Evolutionary conservation across 2,888 invertebrate genomes (phyloP), one percentile per base, ranked within the genome.

Genomic region (Epiblema foenella): DNA sequence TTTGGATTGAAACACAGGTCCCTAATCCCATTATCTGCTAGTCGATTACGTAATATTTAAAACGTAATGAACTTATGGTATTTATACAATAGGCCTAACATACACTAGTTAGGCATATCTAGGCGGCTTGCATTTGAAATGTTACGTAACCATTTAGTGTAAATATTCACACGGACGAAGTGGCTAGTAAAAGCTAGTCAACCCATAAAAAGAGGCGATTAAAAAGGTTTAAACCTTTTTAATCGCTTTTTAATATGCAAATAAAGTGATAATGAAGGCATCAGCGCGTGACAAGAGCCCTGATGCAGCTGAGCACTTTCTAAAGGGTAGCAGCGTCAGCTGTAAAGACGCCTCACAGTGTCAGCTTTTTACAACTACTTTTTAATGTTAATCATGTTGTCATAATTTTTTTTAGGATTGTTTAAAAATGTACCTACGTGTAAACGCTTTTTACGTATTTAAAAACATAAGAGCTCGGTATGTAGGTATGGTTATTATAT

Each of bases 281-380:
- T 71, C 66, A 56, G 58, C 58, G 49, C 60, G 54, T 66, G 66
- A 24, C 70, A 49, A 33, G 58, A 39, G 17, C 46, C 18, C 59
- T 49, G 68, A 42, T 54, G 29, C 29, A 62, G 54, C 15, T 3
- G 18, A 57, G 74, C 76, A 77, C 75, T 77, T 78, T 79, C 76
- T 72, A 78, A 79, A 75, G 72, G 71, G 46, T 46, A 46, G 73
- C 74, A 70, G 65, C 73, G 76, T 76, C 82, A 82, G 82, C 78
- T 82, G 82, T 68, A 73, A n/a, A 77, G 72, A 75, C 76, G 77
- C 49, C 77, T 78, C 76, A 74, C 75, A 75, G 74, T 70, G 12
- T 52, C 60, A n/a, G 46, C 37, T 71, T 71, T 56, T 37, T 52
- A 20, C 17, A 17, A 18, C 17, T 37, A 54, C 15, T 60, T 70